Evolutionary conservation across 2,888 invertebrate species (phyloP), one percentile per base, ranked within the genome.

Genomic region (Azorinus chamasolen): DNA sequence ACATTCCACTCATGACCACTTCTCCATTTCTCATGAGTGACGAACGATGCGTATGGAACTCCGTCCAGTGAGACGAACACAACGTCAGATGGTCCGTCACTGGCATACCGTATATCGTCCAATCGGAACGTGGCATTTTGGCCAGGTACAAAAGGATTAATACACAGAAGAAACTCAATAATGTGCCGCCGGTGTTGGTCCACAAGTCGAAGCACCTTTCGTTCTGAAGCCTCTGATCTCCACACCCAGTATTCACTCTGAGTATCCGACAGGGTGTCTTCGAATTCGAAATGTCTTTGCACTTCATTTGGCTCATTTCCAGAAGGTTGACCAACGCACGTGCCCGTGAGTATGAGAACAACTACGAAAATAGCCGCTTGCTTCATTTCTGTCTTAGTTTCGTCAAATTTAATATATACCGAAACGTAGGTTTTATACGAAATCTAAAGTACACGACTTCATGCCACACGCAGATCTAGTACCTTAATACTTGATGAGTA

Each of bases 1-100:
- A 79, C 78, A 45, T 79, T 79, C 78, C 78, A 79, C 16, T 79
- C 73, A 54, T 70, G 41, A 3, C 78, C 78, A 32, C 65, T 65
- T 5, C 69, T 37, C 65, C 70, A 79, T 57, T 58, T 46, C 46
- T 79, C 78, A 16, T 53, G 8, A 3, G 78, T 79, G 6, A 51
- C 57, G 43, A 62, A 79, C 22, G 55, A 53, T 16, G 55, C 65
- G 41, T 59, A 43, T 12, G 27, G 25, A 16, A 57, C 46, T 12
- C 58, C 65, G 22, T 73, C 57, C 12, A 74, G 41, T 1, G 12
- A 25, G 4, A 70, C 1, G 4, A 51, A 46, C 10, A 79, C 37
- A 1, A 39, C 39, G 59, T 79, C 78, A 4, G 69, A 66, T 0
- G 78, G 78, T 41, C 78, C 78, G 50, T 79, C 78, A 37, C 73